These are phyloP conservation scores for Micropoecilia bifurca DNA, from an alignment of 2,797 vertebrate species.

Conservation along the genomic window DNA sequence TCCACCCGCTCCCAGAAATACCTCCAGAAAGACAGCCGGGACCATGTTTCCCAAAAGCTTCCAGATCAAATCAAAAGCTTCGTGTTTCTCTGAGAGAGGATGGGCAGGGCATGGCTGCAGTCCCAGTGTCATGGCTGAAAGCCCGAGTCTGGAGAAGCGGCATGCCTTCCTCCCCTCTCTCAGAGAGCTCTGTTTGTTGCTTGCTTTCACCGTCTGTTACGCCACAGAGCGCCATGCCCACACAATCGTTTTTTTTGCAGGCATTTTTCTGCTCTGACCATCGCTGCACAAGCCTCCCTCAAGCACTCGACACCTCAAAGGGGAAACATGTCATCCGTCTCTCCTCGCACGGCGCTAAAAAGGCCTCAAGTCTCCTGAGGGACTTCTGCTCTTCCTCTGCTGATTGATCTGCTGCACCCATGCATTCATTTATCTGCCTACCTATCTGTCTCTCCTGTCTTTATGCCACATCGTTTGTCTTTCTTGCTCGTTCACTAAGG, in stretches of 20 bases:
- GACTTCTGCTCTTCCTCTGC: slow-evolving; percentile 62
- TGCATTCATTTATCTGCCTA: slow-evolving; percentile 63
- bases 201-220: slow-evolving; percentile 75
- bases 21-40: slow-evolving; percentile 37
- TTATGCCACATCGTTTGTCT: slow-evolving; percentile 58
- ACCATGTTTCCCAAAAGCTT: slow-evolving; percentile 38
- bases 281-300: slow-evolving; percentile 40
- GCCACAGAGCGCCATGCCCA: slow-evolving; percentile 55
- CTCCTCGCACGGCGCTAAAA: slow-evolving; percentile 72
- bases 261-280: slow-evolving; percentile 53
- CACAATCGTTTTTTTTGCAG: slow-evolving; percentile 46
- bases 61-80: slow-evolving; percentile 45
- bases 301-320: slow-evolving; percentile 54
- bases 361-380: slow-evolving; percentile 51
- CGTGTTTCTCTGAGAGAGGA: slow-evolving; percentile 34
- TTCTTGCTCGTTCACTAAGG: slow-evolving; percentile 32
- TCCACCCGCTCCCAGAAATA: slow-evolving; percentile 29
- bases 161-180: slow-evolving; percentile 71
- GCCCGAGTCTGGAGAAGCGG: slow-evolving; percentile 68
- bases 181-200: slow-evolving; percentile 72
- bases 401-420: slow-evolving; percentile 71
- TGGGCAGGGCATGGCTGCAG: slow-evolving; percentile 66
- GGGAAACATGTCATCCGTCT: slow-evolving; percentile 71
- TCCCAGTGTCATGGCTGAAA: slow-evolving; percentile 66
- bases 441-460: slow-evolving; percentile 72